Evolutionary conservation across 2,113 vertebrate species (phyloP).

Genomic region (Galeopterus variegatus): DNA sequence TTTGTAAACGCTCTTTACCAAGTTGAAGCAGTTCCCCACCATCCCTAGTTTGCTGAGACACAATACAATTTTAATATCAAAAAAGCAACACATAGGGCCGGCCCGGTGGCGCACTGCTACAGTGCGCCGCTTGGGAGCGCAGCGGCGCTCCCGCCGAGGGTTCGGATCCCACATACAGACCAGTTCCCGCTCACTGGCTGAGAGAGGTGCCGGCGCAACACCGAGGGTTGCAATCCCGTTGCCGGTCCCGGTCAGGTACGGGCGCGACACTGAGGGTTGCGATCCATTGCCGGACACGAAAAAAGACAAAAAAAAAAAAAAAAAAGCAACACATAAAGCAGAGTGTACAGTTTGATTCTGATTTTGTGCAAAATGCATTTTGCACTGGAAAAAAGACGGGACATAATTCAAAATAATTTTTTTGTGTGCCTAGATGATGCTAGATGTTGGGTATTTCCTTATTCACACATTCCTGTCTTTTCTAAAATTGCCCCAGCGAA

Average conservation of each 20-base stretch:
- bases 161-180: no score
- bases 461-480: background rate
- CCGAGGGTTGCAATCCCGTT: no score
- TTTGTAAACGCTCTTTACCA: background rate
- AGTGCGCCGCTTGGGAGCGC: no score
- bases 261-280: no score
- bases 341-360: background rate
- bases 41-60: background rate
- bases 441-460: background rate
- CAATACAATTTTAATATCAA: background rate
- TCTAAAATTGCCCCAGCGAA: background rate
- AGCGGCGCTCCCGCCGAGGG: no score
- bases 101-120: no score
- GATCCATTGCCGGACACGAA: no score
- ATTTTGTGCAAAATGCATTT: constrained; percentile 8
- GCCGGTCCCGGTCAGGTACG: no score
- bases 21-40: background rate
- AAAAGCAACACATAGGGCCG: background rate
- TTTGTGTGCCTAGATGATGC: background rate
- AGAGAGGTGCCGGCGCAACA: no score
- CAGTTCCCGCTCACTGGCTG: no score
- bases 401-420: background rate
- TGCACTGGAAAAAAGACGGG: background rate
- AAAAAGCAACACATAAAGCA: background rate
- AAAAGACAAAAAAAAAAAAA: no score